Conservation (phyloP, 1,140 invertebrate species). For the Drosophila lacertosa region DNA sequence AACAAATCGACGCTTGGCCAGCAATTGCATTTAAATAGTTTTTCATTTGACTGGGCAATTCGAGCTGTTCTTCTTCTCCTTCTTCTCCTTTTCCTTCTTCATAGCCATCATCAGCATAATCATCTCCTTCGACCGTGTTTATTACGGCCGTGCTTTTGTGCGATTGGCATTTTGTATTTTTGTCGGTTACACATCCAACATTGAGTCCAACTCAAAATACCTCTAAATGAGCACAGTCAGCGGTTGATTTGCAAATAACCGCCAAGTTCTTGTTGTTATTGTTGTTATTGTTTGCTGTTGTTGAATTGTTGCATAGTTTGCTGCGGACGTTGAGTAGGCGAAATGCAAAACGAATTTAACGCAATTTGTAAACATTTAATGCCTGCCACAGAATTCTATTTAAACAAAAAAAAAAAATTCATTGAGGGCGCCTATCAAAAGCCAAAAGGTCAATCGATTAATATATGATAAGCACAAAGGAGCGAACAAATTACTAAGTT, state of each 20-base stretch:
- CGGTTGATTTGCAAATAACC: slow-evolving; percentile 55
- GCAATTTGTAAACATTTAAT: neutral
- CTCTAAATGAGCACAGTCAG: slow-evolving; percentile 44
- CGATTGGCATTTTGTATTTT: slow-evolving; percentile 27
- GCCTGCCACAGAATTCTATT: neutral
- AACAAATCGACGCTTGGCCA: slow-evolving; percentile 76
- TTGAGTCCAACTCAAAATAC: slow-evolving; percentile 9
- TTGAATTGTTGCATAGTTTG: slow-evolving; percentile 4
- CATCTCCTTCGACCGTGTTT: slow-evolving; percentile 27
- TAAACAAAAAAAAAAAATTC: neutral
- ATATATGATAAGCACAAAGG: neutral
- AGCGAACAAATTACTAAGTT: neutral
- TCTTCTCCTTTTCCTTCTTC: no score
- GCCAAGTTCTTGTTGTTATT: slow-evolving; percentile 27
- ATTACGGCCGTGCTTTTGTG: slow-evolving; percentile 23
- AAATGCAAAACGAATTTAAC: neutral
- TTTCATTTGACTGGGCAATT: slow-evolving; percentile 78
- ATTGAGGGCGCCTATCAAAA: no score
- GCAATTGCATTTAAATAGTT: slow-evolving; percentile 81
- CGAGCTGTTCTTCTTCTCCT: slow-evolving; percentile 17
- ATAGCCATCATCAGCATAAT: no score
- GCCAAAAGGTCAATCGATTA: neutral
- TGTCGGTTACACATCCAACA: neutral
- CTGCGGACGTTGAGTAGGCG: neutral
- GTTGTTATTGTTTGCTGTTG: neutral